Percentiles rank a stretch among this genome's conserved stretches.
phyloP scores from a whole-genome alignment of 2,113 vertebrate species.

The Herpetotheres cachinnans region DNA sequence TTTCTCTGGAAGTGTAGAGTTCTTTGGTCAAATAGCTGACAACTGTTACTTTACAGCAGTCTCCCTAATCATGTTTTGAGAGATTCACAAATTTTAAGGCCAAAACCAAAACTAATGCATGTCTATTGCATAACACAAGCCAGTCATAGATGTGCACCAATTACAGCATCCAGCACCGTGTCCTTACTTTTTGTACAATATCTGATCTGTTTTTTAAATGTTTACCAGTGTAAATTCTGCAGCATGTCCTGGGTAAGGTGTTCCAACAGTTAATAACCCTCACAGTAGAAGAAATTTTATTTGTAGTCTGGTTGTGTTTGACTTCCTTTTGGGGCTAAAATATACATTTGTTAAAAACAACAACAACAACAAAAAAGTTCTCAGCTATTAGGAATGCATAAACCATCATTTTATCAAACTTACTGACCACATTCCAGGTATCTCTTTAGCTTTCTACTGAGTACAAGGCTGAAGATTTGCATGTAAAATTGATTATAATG shows the following conservation, averaged over 20 bases:
- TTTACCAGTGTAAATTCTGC: background rate
- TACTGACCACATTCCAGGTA: background rate
- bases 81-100: background rate
- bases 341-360: background rate
- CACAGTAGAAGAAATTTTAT: background rate
- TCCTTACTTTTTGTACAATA: background rate
- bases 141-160: background rate
- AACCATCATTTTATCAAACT: background rate
- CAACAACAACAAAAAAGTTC: background rate
- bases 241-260: background rate
- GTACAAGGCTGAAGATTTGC: background rate
- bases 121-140: background rate
- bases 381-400: background rate
- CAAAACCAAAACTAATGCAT: background rate
- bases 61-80: background rate
- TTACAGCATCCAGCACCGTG: background rate
- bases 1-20: background rate
- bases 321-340: background rate
- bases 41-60: background rate
- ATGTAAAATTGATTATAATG: background rate
- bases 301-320: background rate
- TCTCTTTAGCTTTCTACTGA: background rate
- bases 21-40: background rate
- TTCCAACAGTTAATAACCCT: background rate
- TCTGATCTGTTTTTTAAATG: background rate